Percentiles rank a stretch among this genome's conserved stretches.
These are phyloP conservation scores for Teleopsis dalmanni DNA, from an alignment of 1,140 invertebrate species.

Conservation along the genomic window DNA sequence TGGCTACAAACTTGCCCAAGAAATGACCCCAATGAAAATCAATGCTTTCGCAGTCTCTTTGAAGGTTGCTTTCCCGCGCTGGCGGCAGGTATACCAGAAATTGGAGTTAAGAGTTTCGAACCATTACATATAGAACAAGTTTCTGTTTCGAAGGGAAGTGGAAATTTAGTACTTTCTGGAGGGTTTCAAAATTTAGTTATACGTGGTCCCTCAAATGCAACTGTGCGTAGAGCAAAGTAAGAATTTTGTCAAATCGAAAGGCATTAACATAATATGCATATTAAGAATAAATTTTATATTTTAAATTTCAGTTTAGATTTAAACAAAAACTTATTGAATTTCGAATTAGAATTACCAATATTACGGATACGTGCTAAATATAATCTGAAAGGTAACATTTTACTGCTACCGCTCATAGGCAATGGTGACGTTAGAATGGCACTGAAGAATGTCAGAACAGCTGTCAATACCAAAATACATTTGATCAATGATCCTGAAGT, in stretches of 20 bases:
- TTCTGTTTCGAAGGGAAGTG: slow-evolving; percentile 45
- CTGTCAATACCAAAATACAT: slow-evolving; percentile 46
- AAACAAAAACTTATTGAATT: slow-evolving; percentile 44
- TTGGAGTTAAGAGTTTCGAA: slow-evolving; percentile 46
- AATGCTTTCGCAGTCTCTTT: slow-evolving; percentile 38
- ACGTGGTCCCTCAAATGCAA: slow-evolving; percentile 47
- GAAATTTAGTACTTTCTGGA: slow-evolving; percentile 44
- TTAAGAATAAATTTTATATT: not conserved
- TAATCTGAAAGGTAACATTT: slow-evolving; percentile 51
- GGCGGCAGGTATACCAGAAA: slow-evolving; percentile 46
- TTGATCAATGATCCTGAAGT: slow-evolving; percentile 40
- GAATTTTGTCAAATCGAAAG: not conserved
- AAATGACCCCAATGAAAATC: slow-evolving; percentile 36
- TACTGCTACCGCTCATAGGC: slow-evolving; percentile 51
- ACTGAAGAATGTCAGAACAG: slow-evolving; percentile 47
- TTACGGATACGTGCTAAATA: slow-evolving; percentile 50
- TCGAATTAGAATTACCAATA: slow-evolving; percentile 48
- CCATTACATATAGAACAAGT: slow-evolving; percentile 46
- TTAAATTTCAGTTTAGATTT: slow-evolving; percentile 43
- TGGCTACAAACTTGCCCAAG: slow-evolving; percentile 40
- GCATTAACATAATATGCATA: not conserved
- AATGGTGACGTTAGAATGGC: slow-evolving; percentile 48
- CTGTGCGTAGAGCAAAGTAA: slow-evolving; percentile 34
- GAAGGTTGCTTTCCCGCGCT: slow-evolving; percentile 36
- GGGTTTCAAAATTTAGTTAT: slow-evolving; percentile 46